Base-by-base conservation (phyloP, 2,113 vertebrate genomes). In the Lasiurus borealis region DNA sequence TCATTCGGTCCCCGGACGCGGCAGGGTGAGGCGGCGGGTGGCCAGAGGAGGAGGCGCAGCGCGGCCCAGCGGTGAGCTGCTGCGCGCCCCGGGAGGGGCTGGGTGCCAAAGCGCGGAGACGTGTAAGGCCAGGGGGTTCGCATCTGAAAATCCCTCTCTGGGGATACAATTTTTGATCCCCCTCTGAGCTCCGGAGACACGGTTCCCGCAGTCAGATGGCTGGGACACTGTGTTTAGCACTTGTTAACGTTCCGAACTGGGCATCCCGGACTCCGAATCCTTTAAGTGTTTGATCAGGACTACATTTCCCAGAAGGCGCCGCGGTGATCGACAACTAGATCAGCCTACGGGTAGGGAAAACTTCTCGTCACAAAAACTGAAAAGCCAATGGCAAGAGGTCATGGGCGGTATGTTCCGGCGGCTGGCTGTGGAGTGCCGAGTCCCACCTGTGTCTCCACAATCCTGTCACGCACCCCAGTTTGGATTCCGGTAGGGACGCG, bases 281-380 rank as follows among this genome's bases (percentile, higher is more conserved):
- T 71, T 54, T 2, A 36, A 40, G 8, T n/a, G 21, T 62, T 54
- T 0, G 15, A 13, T 23, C 5, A 0, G 48, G 44, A 96, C 96
- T 97, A 93, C 92, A 64, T 71, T 83, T 93, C 96, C 96, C 96
- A 83, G 76, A 77, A 69, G n/a, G 27, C 25, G 27, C 3, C 5
- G 69, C 73, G 69, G 29, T 75, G 81, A 73, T 46, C 57, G 95
- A 93, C 4, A 29, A 5, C 44, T 54, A 11, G 0, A 0, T 3
- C 5, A 57, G 7, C 94, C 84, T 82, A 95, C 85, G 40, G 66
- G 4, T 4, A 5, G 10, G 31, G 62, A 36, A 8, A 9, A 4
- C 1, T 15, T 69, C 71, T n/a, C 11, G 59, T 29, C 23, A 0
- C 18, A 10, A 44, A 57, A 27, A 34, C 54, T 4, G 14, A 69